These are phyloP conservation scores for Ennomos fuscantarius DNA, from an alignment of 2,888 invertebrate species.

Conservation along the genomic window DNA sequence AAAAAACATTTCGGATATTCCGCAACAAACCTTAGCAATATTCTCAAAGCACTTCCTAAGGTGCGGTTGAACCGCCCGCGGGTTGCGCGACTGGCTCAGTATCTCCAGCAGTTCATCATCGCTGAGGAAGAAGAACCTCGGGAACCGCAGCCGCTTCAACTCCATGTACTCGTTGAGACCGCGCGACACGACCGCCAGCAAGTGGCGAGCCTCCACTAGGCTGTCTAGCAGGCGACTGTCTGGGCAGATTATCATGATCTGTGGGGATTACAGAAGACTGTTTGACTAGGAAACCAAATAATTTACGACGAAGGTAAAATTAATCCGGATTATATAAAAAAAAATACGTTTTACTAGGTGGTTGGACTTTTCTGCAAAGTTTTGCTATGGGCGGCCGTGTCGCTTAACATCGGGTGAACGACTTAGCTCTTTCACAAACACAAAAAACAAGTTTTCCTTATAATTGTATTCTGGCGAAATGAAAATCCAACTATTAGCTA, in stretches of 20 bases:
- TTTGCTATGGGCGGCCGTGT: no score
- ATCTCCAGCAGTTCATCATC: conserved; percentile 94
- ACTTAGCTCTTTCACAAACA: no score
- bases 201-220: conserved; percentile 88
- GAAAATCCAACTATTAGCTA: no score
- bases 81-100: conserved; percentile 91
- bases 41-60: conserved; percentile 94
- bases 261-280: conserved; percentile 9
- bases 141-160: conserved; percentile 90
- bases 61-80: conserved; percentile 91
- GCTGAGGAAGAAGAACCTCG: conserved; percentile 91
- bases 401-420: no score
- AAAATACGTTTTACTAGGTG: no score
- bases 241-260: conserved; percentile 88
- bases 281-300: no score
- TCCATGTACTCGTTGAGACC: conserved; percentile 92
- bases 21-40: conserved; percentile 83
- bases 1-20: neutral
- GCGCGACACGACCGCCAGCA: conserved; percentile 90
- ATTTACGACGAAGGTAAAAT: no score
- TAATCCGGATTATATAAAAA: neutral
- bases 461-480: no score
- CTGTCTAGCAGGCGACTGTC: conserved; percentile 88
- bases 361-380: no score
- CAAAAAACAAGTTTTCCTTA: no score